These are phyloP conservation scores for Florisuga fusca DNA, from an alignment of 2,797 vertebrate species.

Conservation along the genomic window DNA sequence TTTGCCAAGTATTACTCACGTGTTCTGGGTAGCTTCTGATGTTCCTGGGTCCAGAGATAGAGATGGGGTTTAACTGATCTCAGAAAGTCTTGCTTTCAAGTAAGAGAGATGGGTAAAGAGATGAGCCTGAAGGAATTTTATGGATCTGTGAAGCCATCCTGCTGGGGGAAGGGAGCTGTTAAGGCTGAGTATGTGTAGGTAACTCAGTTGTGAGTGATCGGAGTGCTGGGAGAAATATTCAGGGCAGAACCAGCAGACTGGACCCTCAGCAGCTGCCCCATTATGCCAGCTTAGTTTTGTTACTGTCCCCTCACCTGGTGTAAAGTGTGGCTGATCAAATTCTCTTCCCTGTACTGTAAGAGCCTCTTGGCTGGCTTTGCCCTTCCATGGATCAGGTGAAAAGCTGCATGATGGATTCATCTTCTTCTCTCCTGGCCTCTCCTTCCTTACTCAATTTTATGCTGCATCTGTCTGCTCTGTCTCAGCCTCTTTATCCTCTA, in stretches of 20 bases:
- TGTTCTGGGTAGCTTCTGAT: background rate
- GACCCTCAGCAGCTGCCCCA: accelerated
- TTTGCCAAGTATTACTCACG: background rate
- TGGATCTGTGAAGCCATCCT: background rate
- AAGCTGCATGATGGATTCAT: background rate
- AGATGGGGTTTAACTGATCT: background rate
- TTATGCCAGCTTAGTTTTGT: background rate
- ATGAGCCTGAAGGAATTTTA: background rate
- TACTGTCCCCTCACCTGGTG: accelerated
- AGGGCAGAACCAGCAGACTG: background rate
- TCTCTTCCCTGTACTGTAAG: background rate
- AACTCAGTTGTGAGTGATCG: background rate
- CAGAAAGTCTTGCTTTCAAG: background rate
- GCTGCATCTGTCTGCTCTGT: background rate
- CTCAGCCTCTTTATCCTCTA: background rate
- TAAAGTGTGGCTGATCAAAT: background rate
- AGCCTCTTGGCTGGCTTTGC: background rate
- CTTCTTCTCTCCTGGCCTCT: background rate
- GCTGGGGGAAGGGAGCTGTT: background rate
- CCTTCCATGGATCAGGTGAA: background rate
- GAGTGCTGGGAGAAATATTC: background rate
- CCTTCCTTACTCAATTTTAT: background rate
- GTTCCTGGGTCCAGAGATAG: background rate
- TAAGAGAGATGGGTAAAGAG: background rate
- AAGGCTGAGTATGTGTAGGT: background rate